These are phyloP conservation scores for Pavo muticus DNA, from an alignment of 2,113 vertebrate genomes.

Conservation along the genomic window DNA sequence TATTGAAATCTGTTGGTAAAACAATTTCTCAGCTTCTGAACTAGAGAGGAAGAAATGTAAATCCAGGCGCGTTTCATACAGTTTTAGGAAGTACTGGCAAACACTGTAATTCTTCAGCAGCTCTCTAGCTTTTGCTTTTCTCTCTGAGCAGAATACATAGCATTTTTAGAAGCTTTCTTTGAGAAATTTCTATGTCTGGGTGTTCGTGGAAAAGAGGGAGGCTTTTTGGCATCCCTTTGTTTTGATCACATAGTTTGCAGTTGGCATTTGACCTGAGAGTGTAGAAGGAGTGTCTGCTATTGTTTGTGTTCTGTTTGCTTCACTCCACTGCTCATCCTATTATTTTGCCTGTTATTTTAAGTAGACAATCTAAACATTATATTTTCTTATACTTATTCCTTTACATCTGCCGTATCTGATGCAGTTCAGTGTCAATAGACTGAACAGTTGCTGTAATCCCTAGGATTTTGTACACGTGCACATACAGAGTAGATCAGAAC, in stretches of 20 bases:
- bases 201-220: background rate
- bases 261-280: slow-evolving; percentile 64
- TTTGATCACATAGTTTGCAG: slow-evolving; percentile 44
- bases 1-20: slow-evolving; percentile 15
- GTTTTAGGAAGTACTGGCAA: slow-evolving; percentile 21
- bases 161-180: slow-evolving; percentile 34
- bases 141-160: background rate
- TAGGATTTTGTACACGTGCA: background rate
- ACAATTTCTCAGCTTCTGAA: background rate
- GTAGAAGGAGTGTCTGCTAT: slow-evolving; percentile 17
- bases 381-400: slow-evolving; percentile 38
- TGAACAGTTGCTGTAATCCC: background rate
- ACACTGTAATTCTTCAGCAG: background rate
- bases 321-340: background rate
- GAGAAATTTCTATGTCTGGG: slow-evolving; percentile 33
- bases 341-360: slow-evolving; percentile 45
- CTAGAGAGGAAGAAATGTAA: background rate
- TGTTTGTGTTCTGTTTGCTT: slow-evolving; percentile 23
- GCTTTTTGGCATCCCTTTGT: slow-evolving; percentile 60
- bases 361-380: slow-evolving; percentile 19
- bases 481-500: slow-evolving; percentile 1
- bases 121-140: slow-evolving; percentile 39
- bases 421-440: background rate
- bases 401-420: slow-evolving; percentile 1
- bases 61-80: background rate